Percentiles rank a stretch among this genome's conserved stretches.
These are phyloP conservation scores for Ailurus styani DNA, from an alignment of 2,113 vertebrate genomes.

Conservation along the genomic window DNA sequence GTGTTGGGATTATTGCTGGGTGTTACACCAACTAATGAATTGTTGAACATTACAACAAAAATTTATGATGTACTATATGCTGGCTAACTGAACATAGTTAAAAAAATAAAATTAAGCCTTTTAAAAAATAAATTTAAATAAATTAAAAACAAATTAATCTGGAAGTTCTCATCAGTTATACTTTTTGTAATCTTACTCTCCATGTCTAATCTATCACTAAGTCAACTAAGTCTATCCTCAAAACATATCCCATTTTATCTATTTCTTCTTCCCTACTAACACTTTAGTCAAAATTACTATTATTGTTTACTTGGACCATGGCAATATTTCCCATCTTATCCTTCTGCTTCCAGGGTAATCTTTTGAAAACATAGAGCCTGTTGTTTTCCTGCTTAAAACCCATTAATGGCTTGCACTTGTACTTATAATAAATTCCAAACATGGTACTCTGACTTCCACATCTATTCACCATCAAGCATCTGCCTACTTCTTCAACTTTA, in stretches of 20 bases:
- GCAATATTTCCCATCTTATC: not conserved
- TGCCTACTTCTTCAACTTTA: not conserved
- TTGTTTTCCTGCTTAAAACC: not conserved
- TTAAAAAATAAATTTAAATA: not conserved
- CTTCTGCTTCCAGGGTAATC: not conserved
- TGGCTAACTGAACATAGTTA: too few relatives aligned
- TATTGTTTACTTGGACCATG: not conserved
- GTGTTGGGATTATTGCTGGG: too few relatives aligned
- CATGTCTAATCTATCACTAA: not conserved
- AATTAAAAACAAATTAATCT: not conserved
- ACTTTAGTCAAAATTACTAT: not conserved
- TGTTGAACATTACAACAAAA: too few relatives aligned
- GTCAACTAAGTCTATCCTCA: not conserved
- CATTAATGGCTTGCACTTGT: not conserved
- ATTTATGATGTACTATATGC: too few relatives aligned
- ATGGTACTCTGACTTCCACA: not conserved
- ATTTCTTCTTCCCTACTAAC: not conserved
- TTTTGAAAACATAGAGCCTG: not conserved
- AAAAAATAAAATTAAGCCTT: not conserved
- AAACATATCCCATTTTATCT: not conserved
- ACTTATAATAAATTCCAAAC: not conserved
- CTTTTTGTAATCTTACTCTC: not conserved
- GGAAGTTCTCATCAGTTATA: not conserved
- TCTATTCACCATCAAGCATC: not conserved
- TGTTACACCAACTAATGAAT: too few relatives aligned